These are phyloP conservation scores for Cepphus grylle DNA, from an alignment of 2,113 vertebrate genomes.

Conservation along the genomic window DNA sequence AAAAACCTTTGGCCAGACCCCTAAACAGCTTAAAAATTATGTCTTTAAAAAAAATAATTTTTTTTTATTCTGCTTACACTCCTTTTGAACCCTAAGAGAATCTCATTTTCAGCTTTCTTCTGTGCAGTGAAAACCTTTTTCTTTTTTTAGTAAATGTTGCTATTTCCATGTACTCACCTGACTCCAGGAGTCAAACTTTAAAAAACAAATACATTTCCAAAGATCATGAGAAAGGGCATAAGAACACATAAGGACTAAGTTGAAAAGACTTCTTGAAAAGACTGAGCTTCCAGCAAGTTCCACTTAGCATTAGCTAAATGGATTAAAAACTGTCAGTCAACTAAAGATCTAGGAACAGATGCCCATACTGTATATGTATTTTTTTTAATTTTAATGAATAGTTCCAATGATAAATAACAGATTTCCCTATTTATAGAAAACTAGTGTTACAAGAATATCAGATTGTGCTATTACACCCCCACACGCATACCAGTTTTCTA, in stretches of 20 bases:
- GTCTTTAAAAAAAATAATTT: neutral
- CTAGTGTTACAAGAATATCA: slow-evolving; percentile 71
- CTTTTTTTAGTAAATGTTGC: neutral
- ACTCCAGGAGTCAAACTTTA: neutral
- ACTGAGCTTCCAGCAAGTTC: slow-evolving; percentile 17
- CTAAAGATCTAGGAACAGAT: slow-evolving; percentile 65
- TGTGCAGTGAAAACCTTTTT: neutral
- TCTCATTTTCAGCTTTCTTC: neutral
- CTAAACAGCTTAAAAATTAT: neutral
- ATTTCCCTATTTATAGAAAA: slow-evolving; percentile 79
- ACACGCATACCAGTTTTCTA: slow-evolving; percentile 68
- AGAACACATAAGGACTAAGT: neutral
- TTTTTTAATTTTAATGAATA: slow-evolving; percentile 72
- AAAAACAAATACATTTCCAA: neutral
- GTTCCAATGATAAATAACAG: slow-evolving; percentile 77
- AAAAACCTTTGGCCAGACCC: neutral
- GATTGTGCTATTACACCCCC: slow-evolving; percentile 75
- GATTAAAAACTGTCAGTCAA: slow-evolving; percentile 54
- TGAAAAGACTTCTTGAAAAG: neutral
- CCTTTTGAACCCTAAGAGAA: neutral
- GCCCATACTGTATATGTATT: slow-evolving; percentile 55
- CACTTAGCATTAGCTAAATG: neutral
- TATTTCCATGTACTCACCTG: neutral
- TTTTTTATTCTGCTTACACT: neutral
- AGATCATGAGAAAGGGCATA: slow-evolving; percentile 1